Evolutionary conservation across 1,140 invertebrate genomes (phyloP).

Genomic region (Globodera rostochiensis): DNA sequence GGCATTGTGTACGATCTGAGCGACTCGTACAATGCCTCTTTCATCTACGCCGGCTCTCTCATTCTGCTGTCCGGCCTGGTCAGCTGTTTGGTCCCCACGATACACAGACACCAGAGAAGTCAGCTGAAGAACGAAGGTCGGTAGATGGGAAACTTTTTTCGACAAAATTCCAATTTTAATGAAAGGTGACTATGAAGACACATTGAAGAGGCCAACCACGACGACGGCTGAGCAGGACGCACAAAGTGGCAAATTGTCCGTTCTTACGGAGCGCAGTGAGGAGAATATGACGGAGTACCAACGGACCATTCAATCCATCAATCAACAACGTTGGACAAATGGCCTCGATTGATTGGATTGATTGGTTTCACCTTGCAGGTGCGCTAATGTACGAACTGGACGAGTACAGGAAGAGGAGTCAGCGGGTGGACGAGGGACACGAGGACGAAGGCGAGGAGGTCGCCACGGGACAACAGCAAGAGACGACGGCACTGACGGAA

Average conservation of each 20-base stretch:
- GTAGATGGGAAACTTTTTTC: not conserved
- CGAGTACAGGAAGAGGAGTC: conserved; percentile 38
- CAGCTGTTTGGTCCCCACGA: conserved; percentile 52
- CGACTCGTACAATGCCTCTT: conserved; percentile 60
- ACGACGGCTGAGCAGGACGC: conserved; percentile 32
- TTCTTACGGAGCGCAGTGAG: conserved; percentile 60
- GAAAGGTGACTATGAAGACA: conserved; percentile 48
- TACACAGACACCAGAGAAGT: conserved; percentile 49
- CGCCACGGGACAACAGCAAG: not conserved
- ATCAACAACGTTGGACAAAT: conserved; percentile 47
- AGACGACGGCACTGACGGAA: not conserved
- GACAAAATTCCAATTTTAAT: not conserved
- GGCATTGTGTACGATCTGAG: conserved; percentile 66
- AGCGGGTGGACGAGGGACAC: conserved; percentile 1
- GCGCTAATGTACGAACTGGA: conserved; percentile 49
- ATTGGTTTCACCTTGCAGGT: not conserved
- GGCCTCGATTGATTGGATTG: not conserved
- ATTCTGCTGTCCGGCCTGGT: conserved; percentile 61
- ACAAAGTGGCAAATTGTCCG: conserved; percentile 63
- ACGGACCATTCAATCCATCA: conserved; percentile 60
- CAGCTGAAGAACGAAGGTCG: conserved; percentile 62
- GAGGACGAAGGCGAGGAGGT: conserved; percentile 21
- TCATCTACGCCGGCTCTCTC: conserved; percentile 57
- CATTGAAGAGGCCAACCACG: conserved; percentile 13
- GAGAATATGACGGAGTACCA: conserved; percentile 66